These are phyloP conservation scores for Arnoldichthys spilopterus DNA, from an alignment of 2,797 vertebrate genomes.

Conservation along the genomic window DNA sequence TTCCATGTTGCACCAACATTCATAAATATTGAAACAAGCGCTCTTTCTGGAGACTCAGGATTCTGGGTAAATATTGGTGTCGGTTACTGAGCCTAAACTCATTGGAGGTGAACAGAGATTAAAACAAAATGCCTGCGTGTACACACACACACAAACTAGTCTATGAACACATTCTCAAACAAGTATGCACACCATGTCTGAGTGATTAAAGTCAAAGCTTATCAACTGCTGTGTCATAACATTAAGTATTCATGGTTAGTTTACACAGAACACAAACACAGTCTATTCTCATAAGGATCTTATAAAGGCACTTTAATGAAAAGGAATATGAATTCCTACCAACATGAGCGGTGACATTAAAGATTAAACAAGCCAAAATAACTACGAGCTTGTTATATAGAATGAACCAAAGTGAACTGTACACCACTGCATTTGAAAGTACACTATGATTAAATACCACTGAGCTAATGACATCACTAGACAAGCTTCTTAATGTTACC, in stretches of 20 bases:
- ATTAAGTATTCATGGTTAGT: no score
- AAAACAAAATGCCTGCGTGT: slow-evolving; percentile 16
- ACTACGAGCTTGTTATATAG: not conserved
- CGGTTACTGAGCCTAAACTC: slow-evolving; percentile 65
- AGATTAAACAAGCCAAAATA: not conserved
- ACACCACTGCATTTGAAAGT: no score
- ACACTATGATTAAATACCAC: no score
- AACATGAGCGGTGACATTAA: not conserved
- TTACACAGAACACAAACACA: no score
- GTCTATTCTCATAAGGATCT: no score
- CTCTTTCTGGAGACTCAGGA: slow-evolving; percentile 75
- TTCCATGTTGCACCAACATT: slow-evolving; percentile 74
- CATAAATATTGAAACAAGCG: slow-evolving; percentile 83
- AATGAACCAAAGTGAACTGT: no score
- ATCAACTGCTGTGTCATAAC: not conserved
- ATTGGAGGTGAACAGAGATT: slow-evolving; percentile 37
- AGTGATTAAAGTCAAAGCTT: slow-evolving; percentile 16
- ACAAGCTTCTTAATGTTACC: no score
- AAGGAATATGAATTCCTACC: not conserved
- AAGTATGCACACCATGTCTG: slow-evolving; percentile 1
- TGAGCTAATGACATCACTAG: no score
- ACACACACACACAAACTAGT: not conserved
- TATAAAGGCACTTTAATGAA: not conserved
- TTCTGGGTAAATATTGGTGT: slow-evolving; percentile 78
- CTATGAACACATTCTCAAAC: slow-evolving; percentile 6